Percentiles rank a stretch among this genome's conserved stretches.
These are phyloP conservation scores for Lycaena phlaeas DNA, from an alignment of 2,888 invertebrate species.

Conservation along the genomic window DNA sequence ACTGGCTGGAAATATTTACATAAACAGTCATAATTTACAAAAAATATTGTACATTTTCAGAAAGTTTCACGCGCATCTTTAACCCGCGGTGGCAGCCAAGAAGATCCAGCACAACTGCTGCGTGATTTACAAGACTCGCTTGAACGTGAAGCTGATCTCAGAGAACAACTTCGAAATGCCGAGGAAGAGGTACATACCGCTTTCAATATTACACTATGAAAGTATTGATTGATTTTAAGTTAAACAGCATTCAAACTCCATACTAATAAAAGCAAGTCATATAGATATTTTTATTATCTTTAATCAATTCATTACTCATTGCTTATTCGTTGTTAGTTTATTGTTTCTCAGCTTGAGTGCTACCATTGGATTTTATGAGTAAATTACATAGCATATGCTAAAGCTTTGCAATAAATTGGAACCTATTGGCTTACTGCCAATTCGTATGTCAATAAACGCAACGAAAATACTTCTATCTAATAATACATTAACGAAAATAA, in stretches of 20 bases:
- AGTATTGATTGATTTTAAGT: too few species aligned
- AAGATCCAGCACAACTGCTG: constrained; percentile 85
- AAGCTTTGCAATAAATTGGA: constrained; percentile 35
- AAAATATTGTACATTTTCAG: too few species aligned
- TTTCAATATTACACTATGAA: too few species aligned
- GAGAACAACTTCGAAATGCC: constrained; percentile 92
- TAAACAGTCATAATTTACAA: too few species aligned
- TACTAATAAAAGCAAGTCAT: too few species aligned
- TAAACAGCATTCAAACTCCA: too few species aligned
- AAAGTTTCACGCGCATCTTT: constrained; percentile 83
- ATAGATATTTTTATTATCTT: not conserved
- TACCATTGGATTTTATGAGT: not conserved
- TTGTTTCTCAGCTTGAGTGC: constrained; percentile 2
- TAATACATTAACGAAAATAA: not conserved
- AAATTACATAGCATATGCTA: constrained; percentile 40
- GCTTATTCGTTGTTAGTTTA: not conserved
- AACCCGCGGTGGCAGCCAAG: constrained; percentile 84
- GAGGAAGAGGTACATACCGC: constrained; percentile 90
- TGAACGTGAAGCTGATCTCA: constrained; percentile 93
- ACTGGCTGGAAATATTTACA: too few species aligned
- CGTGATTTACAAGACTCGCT: constrained; percentile 92
- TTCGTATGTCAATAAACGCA: constrained; percentile 15
- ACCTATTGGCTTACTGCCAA: constrained; percentile 49
- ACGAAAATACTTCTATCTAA: constrained; percentile 5
- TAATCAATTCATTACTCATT: not conserved